A percentile compares a stretch with the other conserved stretches of the same genome.
Conservation (phyloP, 2,797 vertebrate genomes). For the Varecia variegata region DNA sequence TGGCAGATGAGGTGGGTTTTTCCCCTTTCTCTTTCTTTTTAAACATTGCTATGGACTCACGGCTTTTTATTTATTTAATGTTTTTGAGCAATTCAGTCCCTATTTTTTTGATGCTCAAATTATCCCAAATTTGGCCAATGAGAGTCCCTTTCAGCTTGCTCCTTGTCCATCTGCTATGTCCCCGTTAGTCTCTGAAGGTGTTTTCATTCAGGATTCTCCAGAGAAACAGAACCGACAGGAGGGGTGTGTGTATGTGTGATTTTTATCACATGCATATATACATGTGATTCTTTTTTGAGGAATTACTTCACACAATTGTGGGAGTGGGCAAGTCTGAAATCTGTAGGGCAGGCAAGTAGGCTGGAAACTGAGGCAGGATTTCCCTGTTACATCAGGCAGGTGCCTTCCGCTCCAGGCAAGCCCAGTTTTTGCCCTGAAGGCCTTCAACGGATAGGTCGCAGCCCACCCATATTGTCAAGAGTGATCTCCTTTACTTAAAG, state of each 20-base stretch:
- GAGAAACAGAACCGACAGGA: not conserved
- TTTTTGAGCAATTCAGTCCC: not conserved
- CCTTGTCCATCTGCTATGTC: not conserved
- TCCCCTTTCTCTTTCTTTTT: not conserved
- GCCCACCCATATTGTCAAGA: not conserved
- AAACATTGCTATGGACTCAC: not conserved
- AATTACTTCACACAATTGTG: not conserved
- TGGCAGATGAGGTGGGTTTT: not conserved
- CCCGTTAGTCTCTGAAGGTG: not conserved
- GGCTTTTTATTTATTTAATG: not conserved
- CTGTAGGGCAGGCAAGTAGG: not conserved
- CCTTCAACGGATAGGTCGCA: not conserved
- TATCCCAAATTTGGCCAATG: not conserved
- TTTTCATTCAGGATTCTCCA: not conserved
- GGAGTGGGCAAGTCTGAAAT: not conserved
- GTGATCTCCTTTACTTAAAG: not conserved
- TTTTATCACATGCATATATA: accelerated
- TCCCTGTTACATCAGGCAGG: not conserved
- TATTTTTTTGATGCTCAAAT: not conserved
- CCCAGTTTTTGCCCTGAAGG: not conserved
- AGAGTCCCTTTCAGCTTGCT: not conserved
- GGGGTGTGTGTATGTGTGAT: too few species aligned
- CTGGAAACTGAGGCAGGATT: not conserved
- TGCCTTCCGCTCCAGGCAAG: not conserved
- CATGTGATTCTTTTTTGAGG: not conserved